These are phyloP conservation scores for Chloroclysta siterata DNA, from an alignment of 2,888 invertebrate genomes.

Conservation along the genomic window DNA sequence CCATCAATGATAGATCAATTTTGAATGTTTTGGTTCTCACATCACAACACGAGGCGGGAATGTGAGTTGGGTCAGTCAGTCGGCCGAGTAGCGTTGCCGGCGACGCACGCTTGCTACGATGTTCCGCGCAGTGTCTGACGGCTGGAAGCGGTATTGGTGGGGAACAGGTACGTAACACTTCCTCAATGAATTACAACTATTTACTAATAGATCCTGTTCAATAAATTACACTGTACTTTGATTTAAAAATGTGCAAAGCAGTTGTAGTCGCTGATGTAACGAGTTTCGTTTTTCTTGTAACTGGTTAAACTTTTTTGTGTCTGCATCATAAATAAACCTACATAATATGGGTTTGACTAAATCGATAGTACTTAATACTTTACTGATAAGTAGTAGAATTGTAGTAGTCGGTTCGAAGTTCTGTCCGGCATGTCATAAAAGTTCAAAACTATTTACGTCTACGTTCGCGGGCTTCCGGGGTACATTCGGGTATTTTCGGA, in stretches of 20 bases:
- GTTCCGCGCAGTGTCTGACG: constrained; percentile 77
- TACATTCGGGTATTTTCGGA: constrained; percentile 64
- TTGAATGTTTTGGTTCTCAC: constrained; percentile 42
- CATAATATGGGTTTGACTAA: too few relatives aligned
- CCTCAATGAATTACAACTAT: constrained; percentile 58
- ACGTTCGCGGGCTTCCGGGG: constrained; percentile 60
- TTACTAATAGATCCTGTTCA: constrained; percentile 2
- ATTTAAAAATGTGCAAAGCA: not conserved
- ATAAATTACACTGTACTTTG: constrained; percentile 5
- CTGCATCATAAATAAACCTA: constrained; percentile 26
- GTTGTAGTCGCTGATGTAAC: not conserved
- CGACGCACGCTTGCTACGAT: constrained; percentile 67
- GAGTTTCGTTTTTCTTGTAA: constrained; percentile 3
- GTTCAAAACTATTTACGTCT: constrained; percentile 77
- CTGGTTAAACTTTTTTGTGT: constrained; percentile 18
- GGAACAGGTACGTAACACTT: constrained; percentile 81
- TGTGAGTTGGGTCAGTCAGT: constrained; percentile 55
- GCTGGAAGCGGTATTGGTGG: constrained; percentile 83
- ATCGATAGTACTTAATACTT: too few relatives aligned
- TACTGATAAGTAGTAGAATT: constrained; percentile 3
- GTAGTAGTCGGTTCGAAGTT: constrained; percentile 52
- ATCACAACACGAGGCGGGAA: constrained; percentile 13
- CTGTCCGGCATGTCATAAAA: constrained; percentile 55
- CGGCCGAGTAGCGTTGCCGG: constrained; percentile 70
- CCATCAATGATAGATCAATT: constrained; percentile 27